These are phyloP conservation scores for Eupelmus urozonus DNA, from an alignment of 2,888 invertebrate genomes.

Conservation along the genomic window DNA sequence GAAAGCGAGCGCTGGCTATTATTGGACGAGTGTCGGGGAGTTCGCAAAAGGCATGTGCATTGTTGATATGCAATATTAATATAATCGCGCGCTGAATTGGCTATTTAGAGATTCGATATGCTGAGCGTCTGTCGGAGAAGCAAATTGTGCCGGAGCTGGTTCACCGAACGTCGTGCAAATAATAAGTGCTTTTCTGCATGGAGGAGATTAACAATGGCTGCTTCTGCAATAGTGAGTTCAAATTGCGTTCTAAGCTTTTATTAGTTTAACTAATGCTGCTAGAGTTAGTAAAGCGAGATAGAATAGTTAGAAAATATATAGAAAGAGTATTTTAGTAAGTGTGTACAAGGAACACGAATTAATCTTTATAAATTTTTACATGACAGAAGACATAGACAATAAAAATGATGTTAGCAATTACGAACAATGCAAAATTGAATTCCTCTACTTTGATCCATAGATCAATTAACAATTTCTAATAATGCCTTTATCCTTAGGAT, in stretches of 20 bases:
- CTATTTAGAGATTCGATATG: constrained; percentile 18
- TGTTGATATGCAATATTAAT: too few species aligned
- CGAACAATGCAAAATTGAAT: too few species aligned
- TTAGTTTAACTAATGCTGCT: neutral
- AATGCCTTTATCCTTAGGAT: too few species aligned
- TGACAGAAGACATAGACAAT: constrained; percentile 8
- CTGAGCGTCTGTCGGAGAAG: constrained; percentile 5
- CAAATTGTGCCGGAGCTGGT: constrained; percentile 2
- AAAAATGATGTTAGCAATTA: constrained; percentile 7
- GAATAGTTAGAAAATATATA: neutral
- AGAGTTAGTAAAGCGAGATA: neutral
- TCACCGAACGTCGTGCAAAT: neutral
- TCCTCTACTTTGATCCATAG: too few species aligned
- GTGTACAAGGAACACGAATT: neutral
- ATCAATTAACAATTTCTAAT: too few species aligned
- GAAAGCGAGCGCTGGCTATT: constrained; percentile 11
- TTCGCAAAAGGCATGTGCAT: constrained; percentile 12
- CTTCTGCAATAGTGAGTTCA: constrained; percentile 57
- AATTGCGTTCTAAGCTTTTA: constrained; percentile 17
- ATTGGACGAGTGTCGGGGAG: constrained; percentile 7
- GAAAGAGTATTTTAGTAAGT: neutral
- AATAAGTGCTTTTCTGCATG: constrained; percentile 53
- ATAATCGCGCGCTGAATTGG: constrained; percentile 36
- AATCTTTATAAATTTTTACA: constrained; percentile 37
- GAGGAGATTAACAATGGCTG: constrained; percentile 54